Base-by-base conservation (phyloP, 2,888 invertebrate genomes). In the Nomada fabriciana region DNA sequence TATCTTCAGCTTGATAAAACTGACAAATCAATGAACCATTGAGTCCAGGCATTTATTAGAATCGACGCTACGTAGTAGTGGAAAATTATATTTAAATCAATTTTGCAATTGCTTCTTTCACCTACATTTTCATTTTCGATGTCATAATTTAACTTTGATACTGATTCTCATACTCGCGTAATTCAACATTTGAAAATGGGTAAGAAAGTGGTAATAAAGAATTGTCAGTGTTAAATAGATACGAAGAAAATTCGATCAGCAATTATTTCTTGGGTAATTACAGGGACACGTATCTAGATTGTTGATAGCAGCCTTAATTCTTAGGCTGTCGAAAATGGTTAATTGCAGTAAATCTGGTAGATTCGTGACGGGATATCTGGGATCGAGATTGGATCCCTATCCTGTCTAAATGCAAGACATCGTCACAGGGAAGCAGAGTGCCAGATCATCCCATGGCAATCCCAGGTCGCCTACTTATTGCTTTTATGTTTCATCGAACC, bases 371-470 rank as follows among this genome's bases (percentile, higher is more conserved):
- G 52, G 69, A 69, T 78, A 72, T n/a, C 53, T 5, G 42, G 18
- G 36, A 47, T 72, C 20, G 52, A 53, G 70, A 36, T 42, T n/a
- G 43, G 43, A 42, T 52, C 67, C 57, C 68, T 47, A 50, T 36
- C 9, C n/a, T 29, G 29, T 4, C 73, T 15, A 20, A 43, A 67
- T 43, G 69, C 55, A 72, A 68, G 75, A 76, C 77, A 80, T 61
- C 68, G 67, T 29, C 52, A 11, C 69, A 29, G 47, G 15, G 47
- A 76, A 42, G 59, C 69, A 2, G 53, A 64, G 53, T 50, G 59
- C 42, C 53, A 47, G 69, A 80, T 76, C 68, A 57, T 67, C 53
- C 20, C 50, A 68, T 76, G 76, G 76, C 80, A 80, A 76, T 68
- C 60, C 64, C 42, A 42, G 67, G 60, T 29, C 25, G 25, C 11